A percentile compares a stretch with the other conserved stretches of the same genome.
These are phyloP conservation scores for Nowickia ferox DNA, from an alignment of 2,888 invertebrate genomes.

Conservation along the genomic window DNA sequence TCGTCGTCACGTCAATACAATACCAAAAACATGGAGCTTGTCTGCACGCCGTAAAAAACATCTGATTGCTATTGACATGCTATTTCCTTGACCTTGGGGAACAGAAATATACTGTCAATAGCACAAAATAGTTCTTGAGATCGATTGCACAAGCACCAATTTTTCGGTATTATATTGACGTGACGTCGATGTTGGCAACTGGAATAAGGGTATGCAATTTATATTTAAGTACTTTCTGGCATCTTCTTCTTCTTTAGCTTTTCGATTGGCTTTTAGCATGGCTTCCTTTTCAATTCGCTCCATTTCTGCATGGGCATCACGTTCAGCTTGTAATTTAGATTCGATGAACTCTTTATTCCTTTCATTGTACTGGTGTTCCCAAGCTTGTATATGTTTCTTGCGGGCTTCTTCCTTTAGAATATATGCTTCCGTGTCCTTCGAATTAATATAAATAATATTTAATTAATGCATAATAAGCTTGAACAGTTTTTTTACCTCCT, in stretches of 20 bases:
- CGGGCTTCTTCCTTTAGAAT: constrained; percentile 84
- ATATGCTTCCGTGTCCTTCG: constrained; percentile 82
- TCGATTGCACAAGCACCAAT: too few relatives aligned
- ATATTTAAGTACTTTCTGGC: constrained; percentile 64
- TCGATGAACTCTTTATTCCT: constrained; percentile 81
- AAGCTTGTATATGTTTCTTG: constrained; percentile 81
- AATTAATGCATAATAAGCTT: neutral
- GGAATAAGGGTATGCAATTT: too few relatives aligned
- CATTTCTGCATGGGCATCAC: constrained; percentile 84
- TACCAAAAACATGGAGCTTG: too few relatives aligned
- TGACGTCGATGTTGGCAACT: too few relatives aligned
- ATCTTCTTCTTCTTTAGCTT: constrained; percentile 76
- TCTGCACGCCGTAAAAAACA: too few relatives aligned
- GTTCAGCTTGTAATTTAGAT: constrained; percentile 81
- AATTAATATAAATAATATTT: neutral
- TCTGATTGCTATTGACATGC: too few relatives aligned
- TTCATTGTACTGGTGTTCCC: constrained; percentile 86
- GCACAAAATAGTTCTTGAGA: too few relatives aligned
- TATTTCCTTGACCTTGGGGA: too few relatives aligned
- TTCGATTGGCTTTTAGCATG: constrained; percentile 73
- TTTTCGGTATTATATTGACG: too few relatives aligned
- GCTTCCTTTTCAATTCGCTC: constrained; percentile 81
- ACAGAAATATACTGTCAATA: too few relatives aligned
- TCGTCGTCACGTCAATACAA: too few relatives aligned
- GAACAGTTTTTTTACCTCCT: constrained; percentile 76